phyloP scores from a whole-genome alignment of 2,113 vertebrate species.

The Caloenas nicobarica region DNA sequence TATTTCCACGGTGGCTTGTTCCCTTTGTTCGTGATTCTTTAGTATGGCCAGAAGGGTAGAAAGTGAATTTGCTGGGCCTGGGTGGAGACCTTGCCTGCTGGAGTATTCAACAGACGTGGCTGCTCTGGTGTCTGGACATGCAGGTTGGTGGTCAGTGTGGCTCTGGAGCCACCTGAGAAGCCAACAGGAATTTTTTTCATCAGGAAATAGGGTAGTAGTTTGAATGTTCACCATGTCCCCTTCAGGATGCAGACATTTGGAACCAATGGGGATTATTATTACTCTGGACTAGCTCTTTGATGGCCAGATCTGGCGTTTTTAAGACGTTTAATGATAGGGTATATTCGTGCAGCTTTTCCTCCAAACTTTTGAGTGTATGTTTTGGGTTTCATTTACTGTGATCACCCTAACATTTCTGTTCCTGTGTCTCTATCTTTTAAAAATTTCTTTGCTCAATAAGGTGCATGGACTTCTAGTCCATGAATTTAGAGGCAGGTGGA shows the following conservation, averaged over 20 bases:
- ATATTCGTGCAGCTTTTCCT: background rate
- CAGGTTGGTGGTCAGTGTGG: background rate
- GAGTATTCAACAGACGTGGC: background rate
- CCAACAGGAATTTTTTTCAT: background rate
- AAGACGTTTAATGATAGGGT: background rate
- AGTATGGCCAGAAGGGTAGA: background rate
- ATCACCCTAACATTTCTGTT: background rate
- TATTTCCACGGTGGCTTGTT: background rate
- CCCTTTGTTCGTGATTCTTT: background rate
- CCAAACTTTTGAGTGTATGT: background rate
- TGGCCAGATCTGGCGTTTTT: background rate
- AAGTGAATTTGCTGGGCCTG: background rate
- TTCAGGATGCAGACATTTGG: background rate
- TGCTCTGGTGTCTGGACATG: background rate
- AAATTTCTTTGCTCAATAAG: background rate
- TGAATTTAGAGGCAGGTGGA: background rate
- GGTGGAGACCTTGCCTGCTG: background rate
- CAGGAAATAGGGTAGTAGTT: background rate
- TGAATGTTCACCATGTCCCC: fast-evolving
- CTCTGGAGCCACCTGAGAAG: background rate
- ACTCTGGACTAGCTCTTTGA: background rate
- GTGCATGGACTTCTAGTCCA: background rate
- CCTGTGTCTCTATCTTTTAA: background rate
- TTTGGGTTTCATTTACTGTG: background rate
- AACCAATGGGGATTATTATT: background rate